A percentile compares a stretch with the other conserved stretches of the same genome.
These are phyloP conservation scores for Lepidochrysops patricia DNA, from an alignment of 2,888 invertebrate species.

Conservation along the genomic window DNA sequence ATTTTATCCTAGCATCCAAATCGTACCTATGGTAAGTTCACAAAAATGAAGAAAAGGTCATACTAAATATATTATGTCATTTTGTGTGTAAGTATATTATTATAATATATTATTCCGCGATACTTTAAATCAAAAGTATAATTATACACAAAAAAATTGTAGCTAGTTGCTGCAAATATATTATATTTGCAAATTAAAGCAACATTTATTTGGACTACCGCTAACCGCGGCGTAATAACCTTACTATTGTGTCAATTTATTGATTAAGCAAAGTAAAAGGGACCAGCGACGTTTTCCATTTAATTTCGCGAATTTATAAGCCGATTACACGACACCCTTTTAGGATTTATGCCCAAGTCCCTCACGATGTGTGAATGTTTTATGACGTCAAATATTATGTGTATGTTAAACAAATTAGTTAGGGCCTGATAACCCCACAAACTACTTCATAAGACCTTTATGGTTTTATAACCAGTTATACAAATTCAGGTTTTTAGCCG, in stretches of 20 bases:
- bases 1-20: no score
- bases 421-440: neutral
- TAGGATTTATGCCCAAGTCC: constrained; percentile 8
- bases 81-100: no score
- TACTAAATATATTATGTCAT: no score
- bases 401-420: constrained; percentile 9
- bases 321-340: constrained; percentile 12
- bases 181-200: neutral
- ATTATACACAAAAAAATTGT: no score
- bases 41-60: no score
- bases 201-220: no score
- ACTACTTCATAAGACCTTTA: constrained; percentile 2
- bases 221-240: no score
- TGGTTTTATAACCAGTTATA: neutral
- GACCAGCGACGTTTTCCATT: constrained; percentile 8
- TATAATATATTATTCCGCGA: no score
- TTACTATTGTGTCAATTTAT: neutral
- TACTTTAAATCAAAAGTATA: no score
- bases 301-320: constrained; percentile 13
- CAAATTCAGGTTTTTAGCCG: no score
- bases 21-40: no score
- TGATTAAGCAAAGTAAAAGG: neutral
- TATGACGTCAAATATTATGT: constrained; percentile 7
- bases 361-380: constrained; percentile 7
- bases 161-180: no score